Percentiles rank a stretch among this genome's conserved stretches.
These are phyloP conservation scores for Emydura subglobosa DNA, from an alignment of 2,113 vertebrate genomes.

Conservation along the genomic window DNA sequence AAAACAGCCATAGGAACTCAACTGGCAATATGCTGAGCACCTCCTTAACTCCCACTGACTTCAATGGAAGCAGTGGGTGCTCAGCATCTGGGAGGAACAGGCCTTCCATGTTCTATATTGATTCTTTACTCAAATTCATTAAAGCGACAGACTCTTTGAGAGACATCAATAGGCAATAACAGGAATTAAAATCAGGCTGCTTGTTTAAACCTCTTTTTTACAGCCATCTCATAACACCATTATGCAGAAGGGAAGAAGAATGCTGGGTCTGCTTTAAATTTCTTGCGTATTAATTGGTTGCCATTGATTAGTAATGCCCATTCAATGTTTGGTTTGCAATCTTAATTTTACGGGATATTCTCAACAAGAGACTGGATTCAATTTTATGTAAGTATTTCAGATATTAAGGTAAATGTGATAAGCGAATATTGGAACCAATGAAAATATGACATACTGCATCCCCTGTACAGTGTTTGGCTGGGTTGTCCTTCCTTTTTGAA, in stretches of 20 bases:
- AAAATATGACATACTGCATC: background rate
- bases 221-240: background rate
- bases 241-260: background rate
- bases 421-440: background rate
- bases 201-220: background rate
- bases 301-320: background rate
- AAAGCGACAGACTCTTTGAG: too few relatives aligned
- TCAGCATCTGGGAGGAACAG: background rate
- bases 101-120: background rate
- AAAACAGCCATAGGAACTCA: background rate
- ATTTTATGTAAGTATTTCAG: background rate
- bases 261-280: background rate
- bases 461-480: background rate
- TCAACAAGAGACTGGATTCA: background rate
- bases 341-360: constrained; percentile 36
- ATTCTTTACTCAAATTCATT: too few relatives aligned
- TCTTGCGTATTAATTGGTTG: background rate
- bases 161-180: too few relatives aligned
- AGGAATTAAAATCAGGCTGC: background rate
- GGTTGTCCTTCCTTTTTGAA: constrained; percentile 5
- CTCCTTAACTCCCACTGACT: background rate
- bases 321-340: background rate
- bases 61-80: background rate
- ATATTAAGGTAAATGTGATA: background rate
- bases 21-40: background rate